Evolutionary conservation across 2,797 vertebrate genomes (phyloP).

Genomic region (Mormyrus hasselquistii): DNA sequence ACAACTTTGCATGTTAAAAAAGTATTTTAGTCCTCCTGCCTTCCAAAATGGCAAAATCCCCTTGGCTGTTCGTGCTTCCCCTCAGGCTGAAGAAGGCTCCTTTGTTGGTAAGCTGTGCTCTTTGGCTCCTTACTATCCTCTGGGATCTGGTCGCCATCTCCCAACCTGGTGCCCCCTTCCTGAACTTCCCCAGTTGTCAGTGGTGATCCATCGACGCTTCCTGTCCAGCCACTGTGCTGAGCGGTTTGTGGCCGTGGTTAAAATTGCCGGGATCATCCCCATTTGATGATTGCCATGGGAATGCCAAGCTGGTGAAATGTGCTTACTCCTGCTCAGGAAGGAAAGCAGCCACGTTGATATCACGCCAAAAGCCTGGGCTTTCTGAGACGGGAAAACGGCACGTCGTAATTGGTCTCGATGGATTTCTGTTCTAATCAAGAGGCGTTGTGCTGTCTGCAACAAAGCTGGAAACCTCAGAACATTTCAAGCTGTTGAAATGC

Average conservation of each 20-base stretch:
- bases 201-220: neutral
- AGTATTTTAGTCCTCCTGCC: neutral
- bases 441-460: neutral
- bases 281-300: neutral
- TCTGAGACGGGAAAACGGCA: neutral
- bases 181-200: conserved; percentile 17
- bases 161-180: conserved; percentile 8
- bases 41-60: neutral
- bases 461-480: neutral
- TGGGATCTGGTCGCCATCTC: neutral
- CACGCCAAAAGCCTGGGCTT: neutral
- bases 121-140: neutral
- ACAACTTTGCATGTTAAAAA: neutral
- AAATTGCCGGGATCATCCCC: neutral
- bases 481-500: neutral
- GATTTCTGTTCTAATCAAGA: neutral
- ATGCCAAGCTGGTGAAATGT: neutral
- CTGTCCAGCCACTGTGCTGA: neutral
- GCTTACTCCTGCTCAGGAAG: neutral
- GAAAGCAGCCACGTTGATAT: neutral
- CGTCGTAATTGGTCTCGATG: neutral
- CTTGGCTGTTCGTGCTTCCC: neutral
- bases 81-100: neutral
- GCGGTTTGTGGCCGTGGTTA: neutral
- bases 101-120: neutral